Evolutionary conservation across 1,140 invertebrate species (phyloP), one percentile per base, ranked within the genome.

Genomic region (Eriosoma lanigerum): DNA sequence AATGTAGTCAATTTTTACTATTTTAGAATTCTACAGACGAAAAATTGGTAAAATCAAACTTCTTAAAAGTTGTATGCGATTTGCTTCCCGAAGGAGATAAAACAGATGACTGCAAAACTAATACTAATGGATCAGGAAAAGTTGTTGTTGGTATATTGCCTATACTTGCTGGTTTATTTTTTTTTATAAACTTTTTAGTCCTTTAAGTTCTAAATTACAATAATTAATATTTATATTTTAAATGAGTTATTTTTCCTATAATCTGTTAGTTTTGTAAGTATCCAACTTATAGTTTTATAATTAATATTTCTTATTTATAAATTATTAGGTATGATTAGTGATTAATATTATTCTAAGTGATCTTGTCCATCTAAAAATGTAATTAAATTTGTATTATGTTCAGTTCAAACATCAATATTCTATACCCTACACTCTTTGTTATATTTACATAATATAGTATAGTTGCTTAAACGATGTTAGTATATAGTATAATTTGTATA

Each of bases 231-330:
- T 29, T 56, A 38, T 32, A 13, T n/a, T 32, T 38, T 75, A 21
- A 75, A 56, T 10, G 13, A 70, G 48, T 6, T 29, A 70, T 70
- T 70, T 15, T 10, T 75, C 29, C 52, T 56, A 75, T 54, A 75
- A 75, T 75, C 52, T 56, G 13, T 54, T 75, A 54, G 72, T 75
- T 54, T 21, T 52, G 15, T 73, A 73, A 73, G 52, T 38, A 13
- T 56, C 50, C 1, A 6, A 15, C 6, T 56, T 56, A 5, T 60
- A 29, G 3, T 56, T 75, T 56, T 54, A 32, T 32, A 54, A 21
- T 38, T 75, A 75, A 13, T 75, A 75, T 54, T 58, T 38, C 19
- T 32, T 8, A 56, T 75, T 54, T 56, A 75, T 4, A n/a, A 75
- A n/a, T n/a, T n/a, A n/a, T n/a, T n/a, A n/a, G n/a, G n/a, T n/a